Evolutionary conservation across 2,113 vertebrate species (phyloP).

Genomic region (Sapayoa aenigma): DNA sequence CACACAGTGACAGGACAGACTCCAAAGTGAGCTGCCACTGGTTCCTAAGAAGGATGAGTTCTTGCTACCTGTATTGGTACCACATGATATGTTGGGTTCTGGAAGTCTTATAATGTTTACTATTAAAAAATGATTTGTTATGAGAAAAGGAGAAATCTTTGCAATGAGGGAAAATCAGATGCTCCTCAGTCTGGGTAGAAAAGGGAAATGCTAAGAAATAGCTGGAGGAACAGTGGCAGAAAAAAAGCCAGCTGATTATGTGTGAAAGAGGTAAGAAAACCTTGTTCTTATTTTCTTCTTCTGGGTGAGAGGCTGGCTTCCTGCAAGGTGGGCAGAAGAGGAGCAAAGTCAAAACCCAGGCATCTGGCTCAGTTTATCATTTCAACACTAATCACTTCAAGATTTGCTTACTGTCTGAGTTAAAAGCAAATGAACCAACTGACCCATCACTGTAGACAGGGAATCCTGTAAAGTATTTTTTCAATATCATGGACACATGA

Average conservation of each 20-base stretch:
- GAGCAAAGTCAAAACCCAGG: neutral
- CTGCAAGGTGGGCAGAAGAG: neutral
- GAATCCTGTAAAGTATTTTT: neutral
- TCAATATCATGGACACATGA: rapidly evolving
- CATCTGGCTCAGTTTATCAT: neutral
- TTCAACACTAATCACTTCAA: neutral
- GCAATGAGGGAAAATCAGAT: neutral
- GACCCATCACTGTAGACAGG: neutral
- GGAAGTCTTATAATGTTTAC: neutral
- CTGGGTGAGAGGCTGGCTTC: neutral
- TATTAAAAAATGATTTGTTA: neutral
- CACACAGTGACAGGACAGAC: neutral
- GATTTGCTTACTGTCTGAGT: neutral
- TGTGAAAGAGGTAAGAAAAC: neutral
- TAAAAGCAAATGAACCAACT: neutral
- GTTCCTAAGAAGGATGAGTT: neutral
- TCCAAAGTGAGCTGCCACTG: neutral
- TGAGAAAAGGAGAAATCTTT: neutral
- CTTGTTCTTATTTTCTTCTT: neutral
- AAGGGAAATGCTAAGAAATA: neutral
- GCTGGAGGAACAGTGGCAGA: neutral
- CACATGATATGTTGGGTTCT: neutral
- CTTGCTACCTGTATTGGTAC: neutral
- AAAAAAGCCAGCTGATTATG: neutral
- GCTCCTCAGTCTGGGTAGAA: neutral